phyloP scores from a whole-genome alignment of 2,113 vertebrate species.

The Eupsittula cactorum region DNA sequence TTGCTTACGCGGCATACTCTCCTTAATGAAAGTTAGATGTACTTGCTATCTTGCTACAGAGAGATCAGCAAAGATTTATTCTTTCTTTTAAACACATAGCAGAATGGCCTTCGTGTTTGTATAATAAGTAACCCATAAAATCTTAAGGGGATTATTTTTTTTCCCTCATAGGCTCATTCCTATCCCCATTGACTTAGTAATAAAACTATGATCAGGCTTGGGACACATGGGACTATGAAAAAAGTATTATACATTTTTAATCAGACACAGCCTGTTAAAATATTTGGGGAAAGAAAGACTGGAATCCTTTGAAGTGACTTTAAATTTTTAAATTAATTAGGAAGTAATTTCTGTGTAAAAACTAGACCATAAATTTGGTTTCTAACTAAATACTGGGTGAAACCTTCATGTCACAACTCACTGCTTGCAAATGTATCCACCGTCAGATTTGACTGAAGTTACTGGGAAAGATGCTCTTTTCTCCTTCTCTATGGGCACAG shows the following conservation, averaged over 20 bases:
- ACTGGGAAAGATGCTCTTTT: background rate
- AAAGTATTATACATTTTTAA: background rate
- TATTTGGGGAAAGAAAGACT: background rate
- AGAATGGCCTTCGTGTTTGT: background rate
- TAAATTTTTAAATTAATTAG: slow-evolving; percentile 5
- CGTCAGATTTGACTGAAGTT: background rate
- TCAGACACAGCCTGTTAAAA: background rate
- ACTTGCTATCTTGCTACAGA: background rate
- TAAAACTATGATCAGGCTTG: background rate
- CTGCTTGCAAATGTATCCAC: background rate
- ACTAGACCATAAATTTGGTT: background rate
- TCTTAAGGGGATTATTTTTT: background rate
- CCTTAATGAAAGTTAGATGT: background rate
- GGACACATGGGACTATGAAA: background rate
- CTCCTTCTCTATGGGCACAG: background rate
- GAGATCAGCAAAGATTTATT: slow-evolving; percentile 3
- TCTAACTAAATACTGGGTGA: slow-evolving; percentile 3
- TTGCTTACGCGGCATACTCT: background rate
- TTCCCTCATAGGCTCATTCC: background rate
- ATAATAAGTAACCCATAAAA: slow-evolving; percentile 26
- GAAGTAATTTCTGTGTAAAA: background rate
- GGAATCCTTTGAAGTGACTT: slow-evolving; percentile 1
- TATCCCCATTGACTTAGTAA: background rate
- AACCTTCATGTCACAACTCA: background rate
- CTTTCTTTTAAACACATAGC: background rate